Evolutionary conservation across 2,113 vertebrate species (phyloP), one percentile per base, ranked within the genome.

Genomic region (Verasper variegatus): DNA sequence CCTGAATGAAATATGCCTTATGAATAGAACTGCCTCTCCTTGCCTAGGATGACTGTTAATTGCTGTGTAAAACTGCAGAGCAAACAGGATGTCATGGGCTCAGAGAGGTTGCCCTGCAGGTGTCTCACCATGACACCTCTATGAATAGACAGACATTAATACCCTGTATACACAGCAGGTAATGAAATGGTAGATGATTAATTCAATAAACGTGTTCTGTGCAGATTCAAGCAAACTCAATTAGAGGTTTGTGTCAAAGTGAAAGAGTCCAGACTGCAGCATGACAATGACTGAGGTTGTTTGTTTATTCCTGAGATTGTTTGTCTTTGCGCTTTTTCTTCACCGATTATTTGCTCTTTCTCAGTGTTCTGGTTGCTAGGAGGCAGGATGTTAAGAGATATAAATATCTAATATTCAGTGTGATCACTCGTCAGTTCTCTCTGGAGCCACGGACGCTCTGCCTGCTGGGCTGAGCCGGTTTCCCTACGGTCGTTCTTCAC

Each of bases 361-460:
- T 67, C 51, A 74, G 18, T 67, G 47, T 52, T 87, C 76, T 84
- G 76, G 89, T 93, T 94, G 90, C 88, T 92, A 91, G 75, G 92
- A 89, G 76, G 88, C 90, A 82, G 71, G 69, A 78, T 81, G 71
- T 77, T 65, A 82, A 83, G 45, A 51, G 79, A 85, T 90, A 89
- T 91, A 90, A 89, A 91, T 92, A 91, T 82, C 83, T 79, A 61
- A 80, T 81, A 78, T 65, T 68, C 57, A 76, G 67, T 75, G 71
- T 10, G 61, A 82, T 62, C 68, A 71, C 63, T 83, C 35, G 66
- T 52, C 64, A 24, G 51, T 68, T 78, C 70, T 86, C 70, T 35
- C 65, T 59, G 68, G 71, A 86, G 67, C 63, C 73, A 74, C 83
- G 24, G 71, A 72, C 83, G 40, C 74, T 78, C 51, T 78, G 78